Percentiles rank a stretch among this genome's conserved stretches.
These are phyloP conservation scores for Cephalopterus ornatus DNA, from an alignment of 2,113 vertebrate genomes.

Conservation along the genomic window DNA sequence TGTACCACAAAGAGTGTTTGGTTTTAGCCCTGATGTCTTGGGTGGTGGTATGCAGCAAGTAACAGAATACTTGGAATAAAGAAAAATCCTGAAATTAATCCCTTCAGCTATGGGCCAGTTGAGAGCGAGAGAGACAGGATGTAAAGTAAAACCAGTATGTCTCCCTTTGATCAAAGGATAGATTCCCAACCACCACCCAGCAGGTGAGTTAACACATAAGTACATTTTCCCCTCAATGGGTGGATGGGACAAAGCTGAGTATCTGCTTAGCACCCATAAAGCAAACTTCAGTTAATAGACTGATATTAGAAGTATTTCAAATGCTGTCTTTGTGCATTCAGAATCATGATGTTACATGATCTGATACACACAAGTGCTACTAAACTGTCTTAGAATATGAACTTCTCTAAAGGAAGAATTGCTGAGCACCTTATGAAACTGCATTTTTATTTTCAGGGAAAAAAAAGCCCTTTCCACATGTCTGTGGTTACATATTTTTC, in stretches of 20 bases:
- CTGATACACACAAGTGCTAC: not conserved
- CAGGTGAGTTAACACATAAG: slow-evolving; percentile 72
- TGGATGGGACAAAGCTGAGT: not conserved
- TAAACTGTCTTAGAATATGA: not conserved
- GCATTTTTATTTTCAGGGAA: not conserved
- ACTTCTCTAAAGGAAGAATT: not conserved
- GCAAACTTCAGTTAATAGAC: not conserved
- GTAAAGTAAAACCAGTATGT: slow-evolving; percentile 79
- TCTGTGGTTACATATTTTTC: not conserved
- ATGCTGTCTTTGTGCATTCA: not conserved
- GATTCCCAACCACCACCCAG: slow-evolving; percentile 69
- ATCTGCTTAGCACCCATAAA: slow-evolving; percentile 4
- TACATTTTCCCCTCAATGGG: slow-evolving; percentile 17
- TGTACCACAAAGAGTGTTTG: slow-evolving; percentile 70
- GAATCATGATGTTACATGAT: not conserved
- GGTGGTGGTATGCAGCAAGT: slow-evolving; percentile 68
- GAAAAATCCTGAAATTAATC: slow-evolving; percentile 76
- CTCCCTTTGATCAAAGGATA: slow-evolving; percentile 77
- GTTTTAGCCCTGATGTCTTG: slow-evolving; percentile 63
- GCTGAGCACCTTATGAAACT: not conserved
- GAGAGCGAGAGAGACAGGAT: slow-evolving; percentile 71
- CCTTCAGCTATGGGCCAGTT: slow-evolving; percentile 68
- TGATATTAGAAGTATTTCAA: not conserved
- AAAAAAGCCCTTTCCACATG: not conserved
- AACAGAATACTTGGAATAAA: slow-evolving; percentile 79